These are phyloP conservation scores for Sebastes steindachneri DNA, from an alignment of 2,797 vertebrate genomes.

Conservation along the genomic window DNA sequence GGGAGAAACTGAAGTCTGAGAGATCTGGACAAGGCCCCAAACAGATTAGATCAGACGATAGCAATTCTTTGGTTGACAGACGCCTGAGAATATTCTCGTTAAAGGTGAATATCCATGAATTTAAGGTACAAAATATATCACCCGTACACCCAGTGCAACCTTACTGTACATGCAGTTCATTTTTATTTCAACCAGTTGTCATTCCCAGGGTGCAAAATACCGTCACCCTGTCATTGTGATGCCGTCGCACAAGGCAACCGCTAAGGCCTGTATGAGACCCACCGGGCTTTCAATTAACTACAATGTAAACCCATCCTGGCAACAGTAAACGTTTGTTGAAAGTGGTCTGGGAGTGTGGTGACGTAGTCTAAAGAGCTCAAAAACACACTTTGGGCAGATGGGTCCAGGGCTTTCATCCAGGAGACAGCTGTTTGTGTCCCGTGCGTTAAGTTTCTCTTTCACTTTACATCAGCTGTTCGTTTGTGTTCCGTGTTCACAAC, in stretches of 20 bases:
- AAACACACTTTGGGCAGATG: no score
- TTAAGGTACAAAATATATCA: not conserved
- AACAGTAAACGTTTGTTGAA: no score
- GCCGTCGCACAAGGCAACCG: not conserved
- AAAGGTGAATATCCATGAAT: conserved; percentile 2
- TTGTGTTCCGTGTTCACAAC: no score
- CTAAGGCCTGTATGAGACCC: not conserved
- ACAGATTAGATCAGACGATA: conserved; percentile 27
- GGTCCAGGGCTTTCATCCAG: no score
- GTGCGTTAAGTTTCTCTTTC: no score
- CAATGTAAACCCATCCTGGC: no score
- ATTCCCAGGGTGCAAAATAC: not conserved
- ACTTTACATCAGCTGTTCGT: no score
- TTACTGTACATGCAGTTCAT: not conserved
- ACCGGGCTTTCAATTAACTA: not conserved
- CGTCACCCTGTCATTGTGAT: not conserved
- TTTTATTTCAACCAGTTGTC: not conserved
- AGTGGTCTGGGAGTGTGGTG: no score
- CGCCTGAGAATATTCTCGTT: not conserved
- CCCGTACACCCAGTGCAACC: not conserved
- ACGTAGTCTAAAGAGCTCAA: no score
- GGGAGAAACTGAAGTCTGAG: conserved; percentile 30
- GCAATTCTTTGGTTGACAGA: not conserved
- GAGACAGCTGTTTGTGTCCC: no score
- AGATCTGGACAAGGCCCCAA: conserved; percentile 47